Percentiles rank a stretch among this genome's conserved stretches.
phyloP scores from a whole-genome alignment of 2,113 vertebrate species.

The Leptosomus discolor region DNA sequence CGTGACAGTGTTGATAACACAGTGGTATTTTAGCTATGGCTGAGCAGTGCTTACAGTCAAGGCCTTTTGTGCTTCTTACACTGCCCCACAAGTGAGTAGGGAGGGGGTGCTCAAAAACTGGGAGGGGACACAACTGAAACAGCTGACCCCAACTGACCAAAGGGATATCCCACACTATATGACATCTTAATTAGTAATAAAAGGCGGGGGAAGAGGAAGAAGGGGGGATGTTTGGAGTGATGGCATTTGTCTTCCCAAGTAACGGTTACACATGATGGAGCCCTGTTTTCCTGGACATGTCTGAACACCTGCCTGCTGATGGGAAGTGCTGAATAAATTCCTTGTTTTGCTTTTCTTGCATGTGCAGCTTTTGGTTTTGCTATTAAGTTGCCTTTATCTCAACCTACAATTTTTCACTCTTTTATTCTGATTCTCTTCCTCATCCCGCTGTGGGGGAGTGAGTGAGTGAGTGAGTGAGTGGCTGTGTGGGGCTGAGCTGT shows the following conservation, averaged over 20 bases:
- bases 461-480: background rate
- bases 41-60: background rate
- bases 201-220: background rate
- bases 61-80: background rate
- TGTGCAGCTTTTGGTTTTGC: background rate
- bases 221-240: background rate
- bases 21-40: no score
- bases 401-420: background rate
- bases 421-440: background rate
- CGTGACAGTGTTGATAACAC: background rate
- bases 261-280: accelerated
- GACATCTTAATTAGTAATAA: background rate
- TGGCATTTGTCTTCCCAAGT: background rate
- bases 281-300: background rate
- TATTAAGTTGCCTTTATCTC: background rate
- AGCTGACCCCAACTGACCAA: background rate
- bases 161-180: background rate
- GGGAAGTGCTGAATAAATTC: background rate
- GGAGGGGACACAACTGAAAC: background rate
- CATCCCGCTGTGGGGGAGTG: accelerated
- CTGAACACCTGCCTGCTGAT: background rate
- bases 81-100: no score
- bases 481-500: background rate
- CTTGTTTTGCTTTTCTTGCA: background rate
- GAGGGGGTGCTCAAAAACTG: background rate